Evolutionary conservation across 2,113 vertebrate species (phyloP), one percentile per base, ranked within the genome.

Genomic region (Onychorhynchus coronatus): DNA sequence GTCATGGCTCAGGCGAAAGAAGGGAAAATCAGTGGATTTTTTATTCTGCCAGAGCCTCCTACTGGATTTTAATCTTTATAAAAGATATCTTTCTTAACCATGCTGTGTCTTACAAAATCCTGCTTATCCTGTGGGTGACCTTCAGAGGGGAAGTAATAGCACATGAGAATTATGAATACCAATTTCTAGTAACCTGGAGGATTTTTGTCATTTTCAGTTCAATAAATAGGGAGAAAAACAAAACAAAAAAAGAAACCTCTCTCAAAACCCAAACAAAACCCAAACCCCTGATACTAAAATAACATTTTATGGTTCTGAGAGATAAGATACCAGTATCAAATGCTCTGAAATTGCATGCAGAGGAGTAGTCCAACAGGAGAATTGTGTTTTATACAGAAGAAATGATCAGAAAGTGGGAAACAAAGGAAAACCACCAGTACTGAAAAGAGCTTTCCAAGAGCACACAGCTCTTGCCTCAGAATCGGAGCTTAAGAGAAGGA

Each of bases 281-380:
- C 37, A 6, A 63, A 81, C 2, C 21, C 0, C 0, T 27, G 14
- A 7, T 37, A 31, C 9, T 53, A n/a, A 39, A 67, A 2, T 35
- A 78, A 55, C 42, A 19, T 8, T 80, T 89, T 5, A 21, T 67
- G 7, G 8, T 42, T 87, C 27, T 74, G 77, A 46, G 52, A 50
- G 10, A 50, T 12, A 31, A 50, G n/a, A 42, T 15, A 23, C 5
- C 25, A 42, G 8, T 21, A 41, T 9, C 8, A 28, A 19, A 3
- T 63, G 31, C 25, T 81, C 31, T 55, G 14, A 14, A 8, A 5
- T 18, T 50, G 28, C 50, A 21, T 41, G 5, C 20, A 77, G 31
- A 62, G 31, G 17, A 2, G 5, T 66, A 3, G 4, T 59, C 52
- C 33, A 59, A 11, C 19, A 47, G 35, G 11, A 75, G 3, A 55